Evolutionary conservation across 1,140 invertebrate genomes (phyloP).

Genomic region (Tribolium madens): DNA sequence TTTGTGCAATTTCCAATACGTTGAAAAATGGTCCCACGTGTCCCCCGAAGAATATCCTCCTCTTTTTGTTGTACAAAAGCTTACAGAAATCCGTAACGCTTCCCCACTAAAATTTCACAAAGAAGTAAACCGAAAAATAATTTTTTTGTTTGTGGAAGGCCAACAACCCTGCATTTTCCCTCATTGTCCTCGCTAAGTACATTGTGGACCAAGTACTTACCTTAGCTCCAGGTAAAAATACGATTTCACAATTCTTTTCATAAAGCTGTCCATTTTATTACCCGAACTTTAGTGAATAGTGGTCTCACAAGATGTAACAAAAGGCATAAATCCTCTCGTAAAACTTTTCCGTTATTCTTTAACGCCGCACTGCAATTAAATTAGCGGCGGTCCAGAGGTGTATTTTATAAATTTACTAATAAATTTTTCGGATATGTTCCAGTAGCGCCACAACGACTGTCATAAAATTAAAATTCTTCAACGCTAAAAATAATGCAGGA

Average conservation of each 20-base stretch:
- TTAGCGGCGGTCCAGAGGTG: slow-evolving; percentile 17
- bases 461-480: slow-evolving; percentile 7
- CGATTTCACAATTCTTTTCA: slow-evolving; percentile 34
- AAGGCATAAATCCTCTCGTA: slow-evolving; percentile 32
- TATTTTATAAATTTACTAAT: slow-evolving; percentile 28
- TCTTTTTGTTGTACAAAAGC: neutral
- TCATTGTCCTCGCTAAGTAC: slow-evolving; percentile 11
- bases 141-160: neutral
- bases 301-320: slow-evolving; percentile 22
- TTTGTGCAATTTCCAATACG: neutral
- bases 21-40: slow-evolving; percentile 2
- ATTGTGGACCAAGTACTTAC: slow-evolving; percentile 22
- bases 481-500: neutral
- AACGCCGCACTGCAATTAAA: slow-evolving; percentile 13
- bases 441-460: neutral
- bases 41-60: neutral
- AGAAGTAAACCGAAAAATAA: slow-evolving; percentile 9
- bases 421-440: slow-evolving; percentile 3
- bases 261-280: slow-evolving; percentile 34
- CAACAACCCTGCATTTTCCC: neutral
- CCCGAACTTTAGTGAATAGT: slow-evolving; percentile 28
- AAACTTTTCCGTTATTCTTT: slow-evolving; percentile 24
- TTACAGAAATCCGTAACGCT: neutral
- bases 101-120: slow-evolving; percentile 2
- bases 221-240: slow-evolving; percentile 22